Percentiles rank a stretch among this genome's conserved stretches.
Evolutionary conservation across 53 echinoderm and acorn worm species (phyloP).

Genomic region (Arbacia lixula): DNA sequence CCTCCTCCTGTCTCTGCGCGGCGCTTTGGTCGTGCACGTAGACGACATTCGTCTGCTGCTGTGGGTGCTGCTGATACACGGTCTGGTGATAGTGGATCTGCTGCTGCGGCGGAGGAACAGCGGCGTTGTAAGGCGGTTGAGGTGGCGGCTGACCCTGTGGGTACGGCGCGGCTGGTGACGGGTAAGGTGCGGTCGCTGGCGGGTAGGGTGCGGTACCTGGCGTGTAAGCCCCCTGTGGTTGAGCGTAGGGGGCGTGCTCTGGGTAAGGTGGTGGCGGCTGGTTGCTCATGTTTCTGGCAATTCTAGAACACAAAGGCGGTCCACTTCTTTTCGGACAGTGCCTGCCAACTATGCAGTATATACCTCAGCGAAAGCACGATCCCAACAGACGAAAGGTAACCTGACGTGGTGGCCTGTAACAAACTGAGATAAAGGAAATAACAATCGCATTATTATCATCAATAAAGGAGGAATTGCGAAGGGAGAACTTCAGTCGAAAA

Average conservation of each 20-base stretch:
- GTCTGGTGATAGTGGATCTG: constrained; percentile 7
- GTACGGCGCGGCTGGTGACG: not conserved
- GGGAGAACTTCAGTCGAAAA: too few relatives aligned
- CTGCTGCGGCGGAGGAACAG: constrained; percentile 8
- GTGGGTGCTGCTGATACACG: not conserved
- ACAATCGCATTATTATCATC: too few relatives aligned
- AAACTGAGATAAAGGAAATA: too few relatives aligned
- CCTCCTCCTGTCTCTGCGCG: constrained; percentile 38
- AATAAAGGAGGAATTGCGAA: too few relatives aligned
- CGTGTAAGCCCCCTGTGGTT: constrained; percentile 17
- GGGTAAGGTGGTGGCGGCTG: constrained; percentile 4
- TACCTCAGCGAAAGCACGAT: too few relatives aligned
- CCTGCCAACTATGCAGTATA: too few relatives aligned
- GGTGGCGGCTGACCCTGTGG: not conserved
- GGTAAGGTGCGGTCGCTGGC: not conserved
- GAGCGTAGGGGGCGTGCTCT: not conserved
- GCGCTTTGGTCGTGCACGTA: constrained; percentile 43
- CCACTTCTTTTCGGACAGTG: too few relatives aligned
- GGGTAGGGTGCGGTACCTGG: not conserved
- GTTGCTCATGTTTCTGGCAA: not conserved
- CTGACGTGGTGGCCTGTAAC: too few relatives aligned
- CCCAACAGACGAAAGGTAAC: too few relatives aligned
- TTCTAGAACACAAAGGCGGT: too few relatives aligned
- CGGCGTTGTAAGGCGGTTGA: not conserved
- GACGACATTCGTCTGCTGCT: constrained; percentile 43